phyloP scores from a whole-genome alignment of 92 coral and sea anemone species.

The Actinostola sp. region DNA sequence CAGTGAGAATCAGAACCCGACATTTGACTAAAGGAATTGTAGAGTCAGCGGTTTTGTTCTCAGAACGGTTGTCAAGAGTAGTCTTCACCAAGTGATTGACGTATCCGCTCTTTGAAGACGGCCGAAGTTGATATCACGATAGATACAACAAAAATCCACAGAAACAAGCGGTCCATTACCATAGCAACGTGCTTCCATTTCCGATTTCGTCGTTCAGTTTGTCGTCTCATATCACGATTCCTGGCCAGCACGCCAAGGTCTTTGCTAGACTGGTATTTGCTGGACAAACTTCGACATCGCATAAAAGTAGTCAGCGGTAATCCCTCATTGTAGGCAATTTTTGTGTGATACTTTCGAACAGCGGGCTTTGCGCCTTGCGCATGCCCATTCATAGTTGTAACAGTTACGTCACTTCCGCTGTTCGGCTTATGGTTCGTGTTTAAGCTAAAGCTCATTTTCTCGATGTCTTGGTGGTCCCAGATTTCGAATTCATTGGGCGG shows the following conservation, averaged over 20 bases:
- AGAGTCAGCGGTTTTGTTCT: too few relatives aligned
- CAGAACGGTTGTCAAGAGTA: background rate
- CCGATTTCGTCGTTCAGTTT: constrained; percentile 62
- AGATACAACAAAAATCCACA: constrained; percentile 72
- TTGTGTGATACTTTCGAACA: background rate
- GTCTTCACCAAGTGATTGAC: constrained; percentile 30
- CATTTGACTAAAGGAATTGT: too few relatives aligned
- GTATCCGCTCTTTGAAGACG: constrained; percentile 64
- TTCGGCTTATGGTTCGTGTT: background rate
- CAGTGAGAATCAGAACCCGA: too few relatives aligned
- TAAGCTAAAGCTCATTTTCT: constrained; percentile 8
- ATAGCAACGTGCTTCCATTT: constrained; percentile 86
- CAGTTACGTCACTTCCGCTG: background rate
- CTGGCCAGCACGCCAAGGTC: constrained; percentile 52
- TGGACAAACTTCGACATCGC: constrained; percentile 20
- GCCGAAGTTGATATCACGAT: constrained; percentile 64
- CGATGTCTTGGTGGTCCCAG: constrained; percentile 3
- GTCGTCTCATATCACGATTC: constrained; percentile 39
- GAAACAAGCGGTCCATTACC: constrained; percentile 88
- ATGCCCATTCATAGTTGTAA: constrained; percentile 21
- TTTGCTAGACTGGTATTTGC: constrained; percentile 21
- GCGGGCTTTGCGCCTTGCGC: constrained; percentile 18
- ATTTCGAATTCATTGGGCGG: constrained; percentile 29
- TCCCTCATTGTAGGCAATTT: background rate
- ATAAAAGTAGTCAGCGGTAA: constrained; percentile 24